A percentile compares a stretch with the other conserved stretches of the same genome.
Conservation (phyloP, 2,113 vertebrate genomes). For the Rana temporaria region DNA sequence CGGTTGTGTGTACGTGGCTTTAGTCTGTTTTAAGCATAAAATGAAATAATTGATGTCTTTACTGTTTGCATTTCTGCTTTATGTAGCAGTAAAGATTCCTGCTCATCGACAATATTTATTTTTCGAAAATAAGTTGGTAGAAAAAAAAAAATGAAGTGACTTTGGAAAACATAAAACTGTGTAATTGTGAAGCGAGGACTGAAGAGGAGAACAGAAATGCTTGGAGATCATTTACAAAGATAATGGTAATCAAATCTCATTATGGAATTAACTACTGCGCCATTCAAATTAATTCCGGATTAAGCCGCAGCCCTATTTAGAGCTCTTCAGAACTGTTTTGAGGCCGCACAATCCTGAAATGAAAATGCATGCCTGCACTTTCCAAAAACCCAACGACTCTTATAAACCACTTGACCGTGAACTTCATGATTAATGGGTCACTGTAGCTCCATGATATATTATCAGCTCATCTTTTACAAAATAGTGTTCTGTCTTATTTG, state of each 20-base stretch:
- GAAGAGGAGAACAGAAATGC: neutral
- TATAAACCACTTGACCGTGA: constrained; percentile 19
- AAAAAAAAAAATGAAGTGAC: too few relatives aligned
- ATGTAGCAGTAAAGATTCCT: too few relatives aligned
- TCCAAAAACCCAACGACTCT: neutral
- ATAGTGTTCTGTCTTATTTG: neutral
- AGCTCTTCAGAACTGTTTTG: neutral
- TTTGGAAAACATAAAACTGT: too few relatives aligned
- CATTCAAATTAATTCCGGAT: neutral
- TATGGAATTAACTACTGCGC: neutral
- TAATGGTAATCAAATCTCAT: neutral
- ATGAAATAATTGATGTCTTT: too few relatives aligned
- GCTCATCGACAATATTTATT: too few relatives aligned
- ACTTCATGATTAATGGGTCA: constrained; percentile 28
- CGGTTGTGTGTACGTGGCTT: too few relatives aligned
- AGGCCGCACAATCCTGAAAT: neutral
- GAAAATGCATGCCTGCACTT: neutral
- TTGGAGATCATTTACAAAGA: neutral
- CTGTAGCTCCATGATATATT: constrained; percentile 20
- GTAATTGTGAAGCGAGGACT: too few relatives aligned
- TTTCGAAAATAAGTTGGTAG: too few relatives aligned
- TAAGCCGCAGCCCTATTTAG: neutral
- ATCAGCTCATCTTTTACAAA: constrained; percentile 10
- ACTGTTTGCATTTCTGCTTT: too few relatives aligned
- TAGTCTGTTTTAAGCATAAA: too few relatives aligned